Percentiles rank a stretch among this genome's conserved stretches.
phyloP scores from a whole-genome alignment of 2,888 invertebrate genomes.

The Pyralis farinalis region DNA sequence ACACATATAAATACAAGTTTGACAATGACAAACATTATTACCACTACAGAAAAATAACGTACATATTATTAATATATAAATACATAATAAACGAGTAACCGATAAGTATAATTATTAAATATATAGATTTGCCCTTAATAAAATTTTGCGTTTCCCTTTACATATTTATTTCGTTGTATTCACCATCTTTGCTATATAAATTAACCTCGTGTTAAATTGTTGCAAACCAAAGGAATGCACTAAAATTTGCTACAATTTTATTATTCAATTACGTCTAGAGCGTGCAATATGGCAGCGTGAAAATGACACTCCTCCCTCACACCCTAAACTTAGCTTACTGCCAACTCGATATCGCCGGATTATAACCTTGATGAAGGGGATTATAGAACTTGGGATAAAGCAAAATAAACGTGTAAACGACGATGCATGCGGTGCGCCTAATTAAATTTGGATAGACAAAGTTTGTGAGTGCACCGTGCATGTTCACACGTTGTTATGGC shows the following conservation, averaged over 20 bases:
- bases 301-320: slow-evolving; percentile 51
- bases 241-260: slow-evolving; percentile 59
- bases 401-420: slow-evolving; percentile 42
- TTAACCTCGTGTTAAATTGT: slow-evolving; percentile 32
- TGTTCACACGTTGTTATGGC: slow-evolving; percentile 25
- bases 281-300: slow-evolving; percentile 59
- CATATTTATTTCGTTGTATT: no score
- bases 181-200: no score
- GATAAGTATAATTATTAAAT: no score
- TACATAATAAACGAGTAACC: no score
- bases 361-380: slow-evolving; percentile 44
- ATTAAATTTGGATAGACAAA: slow-evolving; percentile 57
- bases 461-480: slow-evolving; percentile 42
- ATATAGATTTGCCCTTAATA: no score
- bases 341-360: slow-evolving; percentile 35
- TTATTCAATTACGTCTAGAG: slow-evolving; percentile 62
- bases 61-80: no score
- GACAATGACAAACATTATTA: no score
- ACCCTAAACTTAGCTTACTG: slow-evolving; percentile 38
- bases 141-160: no score
- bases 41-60: no score
- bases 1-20: no score
- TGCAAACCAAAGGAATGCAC: slow-evolving; percentile 46
- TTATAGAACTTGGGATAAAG: slow-evolving; percentile 25
- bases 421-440: slow-evolving; percentile 30